A percentile compares a stretch with the other conserved stretches of the same genome.
These are phyloP conservation scores for Dynastes grantii DNA, from an alignment of 2,888 invertebrate genomes.

Conservation along the genomic window DNA sequence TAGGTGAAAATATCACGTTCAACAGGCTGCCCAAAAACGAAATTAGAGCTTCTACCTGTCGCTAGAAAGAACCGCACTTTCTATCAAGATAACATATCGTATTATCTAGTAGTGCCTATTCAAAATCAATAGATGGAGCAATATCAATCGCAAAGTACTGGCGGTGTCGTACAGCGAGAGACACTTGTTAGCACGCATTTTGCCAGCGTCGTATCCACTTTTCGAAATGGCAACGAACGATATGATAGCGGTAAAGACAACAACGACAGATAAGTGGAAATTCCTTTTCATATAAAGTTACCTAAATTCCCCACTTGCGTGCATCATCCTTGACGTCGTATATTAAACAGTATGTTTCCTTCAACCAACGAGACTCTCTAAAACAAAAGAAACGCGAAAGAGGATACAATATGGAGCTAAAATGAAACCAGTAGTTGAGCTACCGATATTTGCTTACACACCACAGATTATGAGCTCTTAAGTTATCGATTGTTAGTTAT, in stretches of 20 bases:
- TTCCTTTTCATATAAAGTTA: conserved; percentile 40
- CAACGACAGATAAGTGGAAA: conserved; percentile 34
- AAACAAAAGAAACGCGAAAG: conserved; percentile 46
- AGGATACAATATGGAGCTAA: conserved; percentile 46
- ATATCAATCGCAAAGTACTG: background rate
- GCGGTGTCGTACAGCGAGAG: background rate
- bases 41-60: background rate
- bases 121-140: background rate
- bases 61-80: background rate
- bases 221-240: background rate
- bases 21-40: background rate
- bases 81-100: background rate
- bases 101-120: background rate
- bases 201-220: background rate
- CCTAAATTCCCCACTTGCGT: conserved; percentile 24
- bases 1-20: too few species aligned
- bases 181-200: background rate
- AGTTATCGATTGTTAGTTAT: conserved; percentile 63
- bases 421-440: conserved; percentile 54
- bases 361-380: conserved; percentile 18
- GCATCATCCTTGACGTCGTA: conserved; percentile 17
- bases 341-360: conserved; percentile 43
- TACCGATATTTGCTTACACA: conserved; percentile 62
- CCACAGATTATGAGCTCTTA: conserved; percentile 62
- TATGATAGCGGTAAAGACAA: background rate